These are phyloP conservation scores for Corythoichthys haematopterus DNA, from an alignment of 2,113 vertebrate species.

Conservation along the genomic window DNA sequence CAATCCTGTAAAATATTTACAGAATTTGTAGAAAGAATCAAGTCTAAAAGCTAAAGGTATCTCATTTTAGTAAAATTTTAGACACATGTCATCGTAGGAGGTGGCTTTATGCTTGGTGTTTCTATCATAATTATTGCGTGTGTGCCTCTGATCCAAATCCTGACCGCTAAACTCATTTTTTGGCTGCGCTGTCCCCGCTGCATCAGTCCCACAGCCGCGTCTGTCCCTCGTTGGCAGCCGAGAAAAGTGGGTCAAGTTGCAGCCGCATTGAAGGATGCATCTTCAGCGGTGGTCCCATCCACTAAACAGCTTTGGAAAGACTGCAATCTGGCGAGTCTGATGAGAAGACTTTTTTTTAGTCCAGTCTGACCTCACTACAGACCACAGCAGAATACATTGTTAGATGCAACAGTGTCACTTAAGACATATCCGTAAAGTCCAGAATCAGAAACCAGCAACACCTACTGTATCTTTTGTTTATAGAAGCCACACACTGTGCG, in stretches of 20 bases:
- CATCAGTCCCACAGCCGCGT: conserved; percentile 17
- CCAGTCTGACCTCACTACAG: neutral
- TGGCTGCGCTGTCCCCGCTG: conserved; percentile 15
- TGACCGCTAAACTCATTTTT: conserved; percentile 20
- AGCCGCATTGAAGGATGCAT: conserved; percentile 54
- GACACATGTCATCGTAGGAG: neutral
- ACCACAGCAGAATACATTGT: neutral
- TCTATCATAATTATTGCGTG: conserved; percentile 8
- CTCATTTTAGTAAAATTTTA: neutral
- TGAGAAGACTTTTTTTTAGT: neutral
- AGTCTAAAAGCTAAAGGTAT: neutral
- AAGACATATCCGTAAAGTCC: neutral
- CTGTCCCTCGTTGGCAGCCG: conserved; percentile 30
- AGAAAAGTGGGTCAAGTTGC: conserved; percentile 71
- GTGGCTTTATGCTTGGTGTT: neutral
- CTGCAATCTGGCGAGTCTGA: conserved; percentile 30
- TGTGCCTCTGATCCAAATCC: conserved; percentile 12
- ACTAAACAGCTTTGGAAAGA: conserved; percentile 53
- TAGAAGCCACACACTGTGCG: neutral
- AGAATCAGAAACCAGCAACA: neutral
- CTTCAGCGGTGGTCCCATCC: conserved; percentile 56
- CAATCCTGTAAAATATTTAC: neutral
- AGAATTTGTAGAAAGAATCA: neutral
- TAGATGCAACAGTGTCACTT: neutral
- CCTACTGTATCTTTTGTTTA: conserved; percentile 5